A percentile compares a stretch with the other conserved stretches of the same genome.
Evolutionary conservation across 2,797 vertebrate genomes (phyloP).

Genomic region (Sarcoramphus papa): DNA sequence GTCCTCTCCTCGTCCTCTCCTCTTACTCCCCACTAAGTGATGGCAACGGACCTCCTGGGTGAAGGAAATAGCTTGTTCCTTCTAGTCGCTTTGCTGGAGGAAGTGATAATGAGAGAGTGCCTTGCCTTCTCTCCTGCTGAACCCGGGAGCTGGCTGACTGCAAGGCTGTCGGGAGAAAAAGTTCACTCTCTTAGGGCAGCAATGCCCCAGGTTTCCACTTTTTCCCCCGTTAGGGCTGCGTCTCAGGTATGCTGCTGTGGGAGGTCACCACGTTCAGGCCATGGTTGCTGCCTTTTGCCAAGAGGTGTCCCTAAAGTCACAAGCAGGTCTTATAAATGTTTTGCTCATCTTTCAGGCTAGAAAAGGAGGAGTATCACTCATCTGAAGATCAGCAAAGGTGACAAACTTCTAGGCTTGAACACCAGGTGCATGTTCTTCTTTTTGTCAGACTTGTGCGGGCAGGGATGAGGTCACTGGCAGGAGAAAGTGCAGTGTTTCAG

Average conservation of each 20-base stretch:
- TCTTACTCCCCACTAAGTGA: background rate
- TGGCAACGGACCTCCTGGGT: background rate
- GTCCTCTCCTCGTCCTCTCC: background rate
- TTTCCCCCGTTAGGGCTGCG: fast-evolving
- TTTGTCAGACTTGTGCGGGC: background rate
- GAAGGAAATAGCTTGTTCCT: background rate
- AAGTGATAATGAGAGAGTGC: background rate
- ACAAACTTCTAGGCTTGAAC: background rate
- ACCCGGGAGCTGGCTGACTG: background rate
- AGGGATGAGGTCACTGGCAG: background rate
- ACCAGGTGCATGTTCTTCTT: background rate
- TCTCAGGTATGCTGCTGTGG: fast-evolving
- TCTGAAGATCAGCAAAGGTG: background rate
- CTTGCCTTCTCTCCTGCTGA: background rate
- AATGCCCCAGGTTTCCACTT: background rate
- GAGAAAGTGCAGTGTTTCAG: fast-evolving
- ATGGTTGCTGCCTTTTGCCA: background rate
- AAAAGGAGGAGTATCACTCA: background rate
- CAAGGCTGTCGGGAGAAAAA: background rate
- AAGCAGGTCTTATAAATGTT: background rate
- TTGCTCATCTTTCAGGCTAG: background rate
- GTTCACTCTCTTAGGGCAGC: background rate
- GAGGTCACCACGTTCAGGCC: fast-evolving
- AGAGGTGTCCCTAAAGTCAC: background rate
- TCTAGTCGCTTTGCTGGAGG: background rate